Evolutionary conservation across 2,888 invertebrate genomes (phyloP).

Genomic region (Creontiades dilutus): DNA sequence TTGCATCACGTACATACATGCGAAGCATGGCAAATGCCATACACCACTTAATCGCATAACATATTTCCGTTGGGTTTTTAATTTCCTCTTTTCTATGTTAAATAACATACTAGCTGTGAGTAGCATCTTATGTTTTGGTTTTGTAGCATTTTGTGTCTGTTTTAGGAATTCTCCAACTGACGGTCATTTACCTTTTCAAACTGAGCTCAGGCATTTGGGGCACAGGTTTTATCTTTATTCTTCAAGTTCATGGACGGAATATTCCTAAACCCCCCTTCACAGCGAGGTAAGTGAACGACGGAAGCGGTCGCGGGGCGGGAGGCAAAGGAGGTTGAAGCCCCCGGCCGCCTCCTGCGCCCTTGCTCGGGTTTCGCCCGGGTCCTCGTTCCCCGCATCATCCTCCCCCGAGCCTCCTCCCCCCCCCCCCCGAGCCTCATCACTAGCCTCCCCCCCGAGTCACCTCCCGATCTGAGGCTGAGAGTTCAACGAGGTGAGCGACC

Average conservation of each 20-base stretch:
- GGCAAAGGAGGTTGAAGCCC: neutral
- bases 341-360: neutral
- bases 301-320: neutral
- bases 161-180: too few relatives aligned
- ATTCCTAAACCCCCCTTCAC: neutral
- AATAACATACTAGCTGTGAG: too few relatives aligned
- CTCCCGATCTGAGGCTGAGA: neutral
- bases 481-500: slow-evolving; percentile 39
- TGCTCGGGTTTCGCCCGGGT: too few relatives aligned
- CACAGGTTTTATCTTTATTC: neutral
- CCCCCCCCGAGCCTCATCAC: neutral
- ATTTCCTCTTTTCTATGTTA: too few relatives aligned
- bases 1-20: too few relatives aligned
- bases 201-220: neutral
- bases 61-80: too few relatives aligned
- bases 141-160: too few relatives aligned
- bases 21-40: too few relatives aligned
- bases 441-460: neutral
- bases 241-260: slow-evolving; percentile 6
- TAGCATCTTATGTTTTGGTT: too few relatives aligned
- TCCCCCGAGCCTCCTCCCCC: neutral
- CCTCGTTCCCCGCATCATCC: neutral
- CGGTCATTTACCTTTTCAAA: neutral
- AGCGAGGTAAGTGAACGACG: neutral
- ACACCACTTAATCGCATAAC: too few relatives aligned